Percentiles rank a stretch among this genome's conserved stretches.
phyloP scores from a whole-genome alignment of 2,888 invertebrate genomes.

The Lasioglossum malachurum region DNA sequence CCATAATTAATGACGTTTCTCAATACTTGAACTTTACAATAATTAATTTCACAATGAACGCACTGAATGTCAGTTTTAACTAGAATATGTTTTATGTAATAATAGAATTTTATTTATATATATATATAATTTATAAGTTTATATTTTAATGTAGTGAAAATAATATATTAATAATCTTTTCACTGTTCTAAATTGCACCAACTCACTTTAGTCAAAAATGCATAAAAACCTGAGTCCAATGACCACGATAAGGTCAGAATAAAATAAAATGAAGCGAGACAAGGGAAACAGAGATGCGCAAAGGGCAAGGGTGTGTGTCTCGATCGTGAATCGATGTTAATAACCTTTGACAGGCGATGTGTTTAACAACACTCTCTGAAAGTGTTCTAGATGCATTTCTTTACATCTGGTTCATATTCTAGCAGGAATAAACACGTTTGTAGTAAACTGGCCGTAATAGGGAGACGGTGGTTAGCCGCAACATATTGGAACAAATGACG shows the following conservation, averaged over 20 bases:
- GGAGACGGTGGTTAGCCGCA: slow-evolving; percentile 41
- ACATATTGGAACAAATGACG: slow-evolving; percentile 50
- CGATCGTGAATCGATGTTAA: not conserved
- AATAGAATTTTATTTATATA: not conserved
- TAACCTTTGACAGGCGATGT: not conserved
- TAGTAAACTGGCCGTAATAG: slow-evolving; percentile 34
- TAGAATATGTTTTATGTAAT: not conserved
- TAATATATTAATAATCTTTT: not conserved
- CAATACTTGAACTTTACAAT: not conserved
- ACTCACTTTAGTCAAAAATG: not conserved
- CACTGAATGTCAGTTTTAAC: not conserved
- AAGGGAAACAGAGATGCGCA: not conserved
- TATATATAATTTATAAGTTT: too few species aligned
- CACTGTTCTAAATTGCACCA: not conserved
- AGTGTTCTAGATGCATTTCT: not conserved
- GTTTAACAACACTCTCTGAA: not conserved
- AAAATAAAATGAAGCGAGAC: not conserved
- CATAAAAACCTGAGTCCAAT: not conserved
- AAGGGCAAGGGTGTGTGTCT: not conserved
- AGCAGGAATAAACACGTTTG: not conserved
- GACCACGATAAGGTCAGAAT: not conserved
- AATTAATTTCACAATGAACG: not conserved
- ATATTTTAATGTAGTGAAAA: not conserved
- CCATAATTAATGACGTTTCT: not conserved
- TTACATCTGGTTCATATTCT: not conserved